Conservation (phyloP, 2,888 invertebrate genomes). For the Catocala nupta region DNA sequence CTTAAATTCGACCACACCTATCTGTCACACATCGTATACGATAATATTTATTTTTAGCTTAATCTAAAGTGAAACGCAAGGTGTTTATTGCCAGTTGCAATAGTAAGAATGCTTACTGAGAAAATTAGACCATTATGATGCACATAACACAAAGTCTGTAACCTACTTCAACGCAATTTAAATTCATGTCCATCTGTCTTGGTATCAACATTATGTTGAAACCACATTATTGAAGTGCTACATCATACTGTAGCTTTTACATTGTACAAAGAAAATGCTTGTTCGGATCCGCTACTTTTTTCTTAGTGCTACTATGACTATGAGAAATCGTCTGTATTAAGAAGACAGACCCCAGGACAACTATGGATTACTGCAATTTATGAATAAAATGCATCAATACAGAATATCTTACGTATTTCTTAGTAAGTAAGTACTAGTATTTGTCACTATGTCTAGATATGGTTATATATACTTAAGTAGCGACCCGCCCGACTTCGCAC, state of each 20-base stretch:
- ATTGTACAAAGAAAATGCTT: background rate
- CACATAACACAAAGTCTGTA: constrained; percentile 5
- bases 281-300: too few relatives aligned
- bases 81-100: background rate
- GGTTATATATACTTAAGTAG: too few relatives aligned
- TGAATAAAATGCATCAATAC: too few relatives aligned
- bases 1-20: too few relatives aligned
- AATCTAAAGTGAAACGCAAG: background rate
- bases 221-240: constrained; percentile 10
- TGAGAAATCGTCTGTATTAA: too few relatives aligned
- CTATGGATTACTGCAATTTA: too few relatives aligned
- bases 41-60: background rate
- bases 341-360: too few relatives aligned
- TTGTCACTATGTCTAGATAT: too few relatives aligned
- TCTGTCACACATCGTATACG: background rate
- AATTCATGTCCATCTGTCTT: constrained; percentile 1
- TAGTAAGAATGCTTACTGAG: background rate
- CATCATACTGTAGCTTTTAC: constrained; percentile 5
- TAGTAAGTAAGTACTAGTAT: too few relatives aligned
- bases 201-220: constrained; percentile 2
- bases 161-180: constrained; percentile 8
- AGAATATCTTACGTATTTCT: too few relatives aligned
- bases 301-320: background rate
- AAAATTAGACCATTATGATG: constrained; percentile 13
- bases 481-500: too few relatives aligned